Evolutionary conservation across 2,888 invertebrate species (phyloP), one percentile per base, ranked within the genome.

Genomic region (Lithophane ornitopus): DNA sequence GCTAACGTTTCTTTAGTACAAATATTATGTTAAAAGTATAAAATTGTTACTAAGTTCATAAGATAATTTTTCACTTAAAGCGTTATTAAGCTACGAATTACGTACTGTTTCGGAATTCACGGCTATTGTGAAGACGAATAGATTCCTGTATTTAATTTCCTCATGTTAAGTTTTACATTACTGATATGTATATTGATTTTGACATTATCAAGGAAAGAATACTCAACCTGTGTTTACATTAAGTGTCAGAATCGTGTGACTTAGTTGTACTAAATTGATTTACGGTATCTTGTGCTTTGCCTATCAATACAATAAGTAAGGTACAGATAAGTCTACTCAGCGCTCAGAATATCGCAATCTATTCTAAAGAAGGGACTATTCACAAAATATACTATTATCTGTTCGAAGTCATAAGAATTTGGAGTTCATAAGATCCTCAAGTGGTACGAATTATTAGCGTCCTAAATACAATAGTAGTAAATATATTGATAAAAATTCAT

Each of bases 371-470:
- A 95, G 93, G 91, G 90, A 90, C 90, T 95, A 95, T 94, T 93
- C 95, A 96, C 94, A 96, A 95, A 94, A 95, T 94, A 94, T 93
- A 90, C 90, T 94, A 94, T 93, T 91, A 94, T 95, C 92, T 94
- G 94, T 93, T 93, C 91, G 91, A 94, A 95, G 95, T 96, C 96
- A 96, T 96, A 96, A 96, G 96, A 96, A 94, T 95, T 93, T 94
- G 91, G 93, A 95, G 93, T 95, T 96, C 96, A 96, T 96, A 96
- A 96, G 96, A 96, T 94, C 90, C 89, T 94, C 92, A 91, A 94
- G 94, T 95, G 94, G 95, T 96, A 94, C 94, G 91, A 94, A 92
- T 94, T 89, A 90, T 93, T 95, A 95, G 94, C 94, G 88, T 93
- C 89, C 95, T 95, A 95, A 91, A 93, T 93, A 94, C 91, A 93